Evolutionary conservation across 2,888 invertebrate genomes (phyloP).

Genomic region (Notodonta dromedarius): DNA sequence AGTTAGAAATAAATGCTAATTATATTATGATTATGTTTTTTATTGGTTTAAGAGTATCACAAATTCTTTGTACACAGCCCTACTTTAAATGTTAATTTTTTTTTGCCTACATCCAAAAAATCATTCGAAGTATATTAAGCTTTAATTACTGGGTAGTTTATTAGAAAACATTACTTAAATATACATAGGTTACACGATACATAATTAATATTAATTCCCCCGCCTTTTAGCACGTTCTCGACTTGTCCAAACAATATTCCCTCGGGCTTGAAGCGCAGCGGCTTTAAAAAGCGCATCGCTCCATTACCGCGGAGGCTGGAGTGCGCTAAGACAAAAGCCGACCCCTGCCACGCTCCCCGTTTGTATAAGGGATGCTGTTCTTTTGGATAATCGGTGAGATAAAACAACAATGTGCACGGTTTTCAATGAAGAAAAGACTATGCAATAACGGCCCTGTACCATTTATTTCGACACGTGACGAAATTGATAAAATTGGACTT

Average conservation of each 20-base stretch:
- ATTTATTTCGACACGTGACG: too few relatives aligned
- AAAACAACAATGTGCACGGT: neutral
- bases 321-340: conserved; percentile 49
- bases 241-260: conserved; percentile 12
- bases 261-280: conserved; percentile 23
- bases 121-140: too few relatives aligned
- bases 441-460: too few relatives aligned
- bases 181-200: neutral
- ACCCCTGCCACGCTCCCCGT: conserved; percentile 33
- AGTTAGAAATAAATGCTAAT: too few relatives aligned
- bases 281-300: conserved; percentile 47
- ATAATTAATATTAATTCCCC: conserved; percentile 5
- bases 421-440: conserved; percentile 3
- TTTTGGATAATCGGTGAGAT: conserved; percentile 14
- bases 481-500: too few relatives aligned
- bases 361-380: conserved; percentile 30
- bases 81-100: too few relatives aligned
- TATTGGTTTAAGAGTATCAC: too few relatives aligned
- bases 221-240: neutral
- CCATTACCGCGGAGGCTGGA: conserved; percentile 35
- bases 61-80: too few relatives aligned
- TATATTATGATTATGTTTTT: too few relatives aligned
- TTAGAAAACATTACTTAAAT: neutral
- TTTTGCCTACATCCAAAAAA: too few relatives aligned
- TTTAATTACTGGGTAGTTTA: neutral